phyloP scores from a whole-genome alignment of 2,888 invertebrate species.

The Cataglyphis altisquamis region DNA sequence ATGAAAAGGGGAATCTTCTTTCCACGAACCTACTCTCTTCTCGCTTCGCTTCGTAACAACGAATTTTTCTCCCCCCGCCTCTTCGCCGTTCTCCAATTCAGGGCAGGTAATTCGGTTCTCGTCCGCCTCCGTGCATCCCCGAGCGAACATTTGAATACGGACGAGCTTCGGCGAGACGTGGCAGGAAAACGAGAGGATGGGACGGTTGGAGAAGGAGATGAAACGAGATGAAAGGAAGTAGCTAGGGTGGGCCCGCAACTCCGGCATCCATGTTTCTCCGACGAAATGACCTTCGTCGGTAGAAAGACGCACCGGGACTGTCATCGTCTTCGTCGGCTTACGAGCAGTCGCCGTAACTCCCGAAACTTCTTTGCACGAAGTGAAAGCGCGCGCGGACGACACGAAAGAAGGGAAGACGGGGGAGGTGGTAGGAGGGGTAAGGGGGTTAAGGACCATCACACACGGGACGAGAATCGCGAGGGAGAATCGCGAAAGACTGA shows the following conservation, averaged over 20 bases:
- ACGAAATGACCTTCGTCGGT: conserved; percentile 69
- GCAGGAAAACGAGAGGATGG: conserved; percentile 37
- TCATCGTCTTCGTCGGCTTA: conserved; percentile 74
- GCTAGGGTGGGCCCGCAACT: conserved; percentile 46
- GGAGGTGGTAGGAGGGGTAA: conserved; percentile 8
- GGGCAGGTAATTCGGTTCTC: conserved; percentile 61
- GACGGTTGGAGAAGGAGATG: conserved; percentile 1
- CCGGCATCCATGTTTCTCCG: conserved; percentile 57
- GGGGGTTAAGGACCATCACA: conserved; percentile 27
- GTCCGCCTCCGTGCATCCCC: conserved; percentile 53
- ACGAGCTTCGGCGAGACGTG: conserved; percentile 40
- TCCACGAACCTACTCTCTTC: conserved; percentile 15
- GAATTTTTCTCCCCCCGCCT: conserved; percentile 6
- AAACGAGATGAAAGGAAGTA: conserved; percentile 33
- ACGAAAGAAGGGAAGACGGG: background rate
- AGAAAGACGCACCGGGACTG: conserved; percentile 67
- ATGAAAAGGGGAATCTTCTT: conserved; percentile 34
- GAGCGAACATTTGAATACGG: conserved; percentile 63
- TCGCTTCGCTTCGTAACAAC: conserved; percentile 35
- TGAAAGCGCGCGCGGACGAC: conserved; percentile 27
- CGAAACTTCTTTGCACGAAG: conserved; percentile 62
- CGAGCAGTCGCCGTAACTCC: conserved; percentile 74
- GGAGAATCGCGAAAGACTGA: conserved; percentile 43
- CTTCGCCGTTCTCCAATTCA: conserved; percentile 50
- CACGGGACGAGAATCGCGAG: conserved; percentile 49